These are phyloP conservation scores for Euplagia quadripunctaria DNA, from an alignment of 2,888 invertebrate species.

Conservation along the genomic window DNA sequence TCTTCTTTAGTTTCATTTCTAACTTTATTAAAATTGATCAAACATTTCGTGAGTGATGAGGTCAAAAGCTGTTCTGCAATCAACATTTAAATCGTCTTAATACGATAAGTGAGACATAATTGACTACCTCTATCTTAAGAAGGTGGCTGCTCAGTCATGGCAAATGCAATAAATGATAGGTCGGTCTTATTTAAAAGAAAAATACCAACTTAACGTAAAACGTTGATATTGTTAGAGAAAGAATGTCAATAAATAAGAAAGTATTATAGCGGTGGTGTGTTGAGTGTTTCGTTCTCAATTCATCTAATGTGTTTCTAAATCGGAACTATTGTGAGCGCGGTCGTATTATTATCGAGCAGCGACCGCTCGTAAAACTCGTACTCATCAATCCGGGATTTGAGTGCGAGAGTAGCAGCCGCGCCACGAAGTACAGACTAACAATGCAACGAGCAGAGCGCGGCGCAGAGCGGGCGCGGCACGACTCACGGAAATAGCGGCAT, in stretches of 20 bases:
- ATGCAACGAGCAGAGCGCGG: background rate
- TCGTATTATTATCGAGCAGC: conserved; percentile 48
- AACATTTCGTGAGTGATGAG: too few species aligned
- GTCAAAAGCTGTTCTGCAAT: too few species aligned
- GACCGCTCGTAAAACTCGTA: conserved; percentile 59
- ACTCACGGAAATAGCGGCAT: conserved; percentile 74
- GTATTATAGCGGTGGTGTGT: conserved; percentile 18
- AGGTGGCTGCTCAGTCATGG: too few species aligned
- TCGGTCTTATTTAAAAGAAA: too few species aligned
- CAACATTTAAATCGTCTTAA: too few species aligned
- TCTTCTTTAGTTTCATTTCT: too few species aligned
- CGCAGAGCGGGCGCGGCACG: background rate
- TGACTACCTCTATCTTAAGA: too few species aligned
- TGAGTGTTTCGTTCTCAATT: conserved; percentile 35
- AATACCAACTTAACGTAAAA: too few species aligned
- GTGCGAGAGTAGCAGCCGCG: conserved; percentile 30
- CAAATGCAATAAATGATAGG: too few species aligned
- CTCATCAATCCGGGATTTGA: conserved; percentile 62
- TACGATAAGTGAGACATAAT: too few species aligned
- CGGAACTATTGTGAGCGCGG: conserved; percentile 46
- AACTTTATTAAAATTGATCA: too few species aligned
- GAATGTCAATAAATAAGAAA: conserved; percentile 29
- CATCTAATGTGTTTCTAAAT: conserved; percentile 57
- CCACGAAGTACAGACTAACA: conserved; percentile 3
- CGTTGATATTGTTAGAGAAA: conserved; percentile 12